Conservation (phyloP, 2,888 invertebrate genomes). For the Synanthedon andrenaeformis region DNA sequence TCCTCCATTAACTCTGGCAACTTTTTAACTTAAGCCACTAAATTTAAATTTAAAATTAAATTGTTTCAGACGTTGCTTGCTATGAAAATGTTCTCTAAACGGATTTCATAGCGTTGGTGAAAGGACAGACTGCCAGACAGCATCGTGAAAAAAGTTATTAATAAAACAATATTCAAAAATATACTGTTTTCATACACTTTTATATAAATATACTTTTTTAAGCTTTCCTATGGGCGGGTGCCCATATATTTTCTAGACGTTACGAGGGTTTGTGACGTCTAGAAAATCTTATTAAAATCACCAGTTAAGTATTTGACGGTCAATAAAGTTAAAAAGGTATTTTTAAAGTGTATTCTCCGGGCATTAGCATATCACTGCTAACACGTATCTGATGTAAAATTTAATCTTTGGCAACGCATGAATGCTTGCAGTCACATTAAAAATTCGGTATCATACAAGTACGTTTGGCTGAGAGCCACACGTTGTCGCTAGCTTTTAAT, state of each 20-base stretch:
- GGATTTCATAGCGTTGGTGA: not conserved
- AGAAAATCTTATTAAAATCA: no score
- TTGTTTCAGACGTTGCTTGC: not conserved
- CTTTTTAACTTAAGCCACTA: slow-evolving; percentile 1
- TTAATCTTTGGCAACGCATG: not conserved
- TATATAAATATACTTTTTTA: no score
- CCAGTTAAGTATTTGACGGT: no score
- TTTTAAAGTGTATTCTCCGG: not conserved
- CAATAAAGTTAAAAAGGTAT: no score
- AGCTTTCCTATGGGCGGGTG: no score
- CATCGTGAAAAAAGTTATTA: no score
- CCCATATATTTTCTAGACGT: no score
- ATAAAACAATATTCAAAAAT: no score
- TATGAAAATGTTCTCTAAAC: not conserved
- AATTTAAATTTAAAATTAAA: not conserved
- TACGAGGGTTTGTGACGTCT: no score
- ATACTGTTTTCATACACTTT: no score
- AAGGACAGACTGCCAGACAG: not conserved
- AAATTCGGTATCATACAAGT: not conserved
- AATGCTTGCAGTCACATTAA: not conserved
- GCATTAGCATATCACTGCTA: not conserved
- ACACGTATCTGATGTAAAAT: not conserved
- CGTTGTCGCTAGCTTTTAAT: slow-evolving; percentile 8
- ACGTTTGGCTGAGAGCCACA: slow-evolving; percentile 2
- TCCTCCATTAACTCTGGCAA: not conserved